Conservation (phyloP, 2,113 vertebrate species). For the Madoqua kirkii region DNA sequence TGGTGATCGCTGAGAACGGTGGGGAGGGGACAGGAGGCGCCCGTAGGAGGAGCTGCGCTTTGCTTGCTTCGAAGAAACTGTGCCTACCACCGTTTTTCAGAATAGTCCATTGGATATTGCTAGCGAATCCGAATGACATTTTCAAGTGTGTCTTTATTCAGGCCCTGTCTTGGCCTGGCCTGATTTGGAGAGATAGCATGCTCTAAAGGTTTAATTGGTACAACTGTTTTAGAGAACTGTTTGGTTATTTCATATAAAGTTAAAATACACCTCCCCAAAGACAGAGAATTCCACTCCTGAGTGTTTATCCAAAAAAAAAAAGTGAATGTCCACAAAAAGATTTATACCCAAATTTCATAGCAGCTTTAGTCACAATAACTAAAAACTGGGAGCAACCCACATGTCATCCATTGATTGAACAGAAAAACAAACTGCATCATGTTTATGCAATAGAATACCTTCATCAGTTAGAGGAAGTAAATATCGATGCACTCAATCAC, state of each 20-base stretch:
- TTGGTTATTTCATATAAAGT: not conserved
- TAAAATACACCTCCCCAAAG: not conserved
- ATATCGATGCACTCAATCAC: not conserved
- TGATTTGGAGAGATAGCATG: not conserved
- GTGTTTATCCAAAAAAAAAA: not conserved
- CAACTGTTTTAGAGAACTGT: not conserved
- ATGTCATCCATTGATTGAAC: not conserved
- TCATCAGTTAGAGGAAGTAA: not conserved
- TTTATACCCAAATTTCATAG: not conserved
- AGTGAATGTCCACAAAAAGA: not conserved
- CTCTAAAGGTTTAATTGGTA: not conserved
- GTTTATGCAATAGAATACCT: not conserved
- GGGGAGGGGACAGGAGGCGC: not conserved
- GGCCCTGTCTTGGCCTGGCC: not conserved
- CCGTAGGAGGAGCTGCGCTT: not conserved
- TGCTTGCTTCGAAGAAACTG: not conserved
- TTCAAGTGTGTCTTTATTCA: conserved; percentile 10
- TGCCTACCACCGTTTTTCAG: not conserved
- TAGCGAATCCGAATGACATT: not conserved
- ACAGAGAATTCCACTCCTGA: not conserved
- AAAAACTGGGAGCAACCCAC: not conserved
- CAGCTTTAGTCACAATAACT: not conserved
- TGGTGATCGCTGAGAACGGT: not conserved
- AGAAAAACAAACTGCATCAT: not conserved
- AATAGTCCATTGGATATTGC: not conserved